Conservation (phyloP, 2,888 invertebrate species). For the Eilema sororculum region DNA sequence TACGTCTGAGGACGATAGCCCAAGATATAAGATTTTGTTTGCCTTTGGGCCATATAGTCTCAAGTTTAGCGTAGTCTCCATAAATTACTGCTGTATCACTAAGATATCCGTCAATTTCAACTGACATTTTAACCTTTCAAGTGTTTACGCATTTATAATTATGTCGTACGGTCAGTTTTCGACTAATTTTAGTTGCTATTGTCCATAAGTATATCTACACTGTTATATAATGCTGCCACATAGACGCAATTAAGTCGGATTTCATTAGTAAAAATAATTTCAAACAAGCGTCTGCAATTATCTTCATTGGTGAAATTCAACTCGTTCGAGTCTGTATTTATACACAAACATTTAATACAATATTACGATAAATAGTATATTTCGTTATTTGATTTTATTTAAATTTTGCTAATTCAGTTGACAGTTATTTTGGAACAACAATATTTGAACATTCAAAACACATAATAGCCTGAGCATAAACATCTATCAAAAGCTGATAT, state of each 20-base stretch:
- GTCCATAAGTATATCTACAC: neutral
- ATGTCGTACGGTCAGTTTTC: neutral
- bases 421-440: neutral
- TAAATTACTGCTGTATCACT: neutral
- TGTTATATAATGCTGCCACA: neutral
- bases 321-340: neutral
- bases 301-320: neutral
- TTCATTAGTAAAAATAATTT: neutral
- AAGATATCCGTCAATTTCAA: neutral
- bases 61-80: too few relatives aligned
- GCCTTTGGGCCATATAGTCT: too few relatives aligned
- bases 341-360: neutral
- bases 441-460: constrained; percentile 12
- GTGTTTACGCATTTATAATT: neutral
- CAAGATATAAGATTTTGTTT: too few relatives aligned
- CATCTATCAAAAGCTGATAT: constrained; percentile 30
- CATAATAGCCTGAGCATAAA: constrained; percentile 16
- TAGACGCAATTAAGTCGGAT: neutral
- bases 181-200: neutral
- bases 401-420: neutral
- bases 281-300: neutral
- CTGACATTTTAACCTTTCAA: neutral
- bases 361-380: neutral
- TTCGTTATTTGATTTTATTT: too few relatives aligned
- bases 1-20: too few relatives aligned